phyloP scores from a whole-genome alignment of 2,888 invertebrate genomes.

The Scaptomyza caliginosa region DNA sequence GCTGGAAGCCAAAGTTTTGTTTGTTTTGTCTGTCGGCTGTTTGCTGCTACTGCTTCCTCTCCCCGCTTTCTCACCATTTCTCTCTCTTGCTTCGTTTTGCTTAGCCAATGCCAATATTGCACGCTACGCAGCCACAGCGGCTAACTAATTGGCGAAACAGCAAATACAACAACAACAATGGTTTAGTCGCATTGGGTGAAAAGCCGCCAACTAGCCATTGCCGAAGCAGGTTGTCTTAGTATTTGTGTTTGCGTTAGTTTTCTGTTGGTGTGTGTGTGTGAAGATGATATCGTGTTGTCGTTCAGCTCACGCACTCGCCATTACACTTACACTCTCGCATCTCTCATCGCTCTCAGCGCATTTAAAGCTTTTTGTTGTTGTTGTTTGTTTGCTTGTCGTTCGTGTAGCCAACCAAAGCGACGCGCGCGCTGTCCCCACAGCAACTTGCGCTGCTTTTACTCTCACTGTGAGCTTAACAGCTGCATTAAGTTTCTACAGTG shows the following conservation, averaged over 20 bases:
- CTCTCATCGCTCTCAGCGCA: constrained; percentile 33
- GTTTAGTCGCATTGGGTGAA: constrained; percentile 55
- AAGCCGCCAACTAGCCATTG: constrained; percentile 53
- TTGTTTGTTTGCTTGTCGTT: background rate
- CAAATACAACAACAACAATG: constrained; percentile 45
- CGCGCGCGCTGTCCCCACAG: constrained; percentile 41
- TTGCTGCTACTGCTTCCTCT: constrained; percentile 2
- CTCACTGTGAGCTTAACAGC: constrained; percentile 8
- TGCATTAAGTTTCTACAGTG: no score
- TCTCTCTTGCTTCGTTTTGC: background rate
- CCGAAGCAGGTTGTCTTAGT: constrained; percentile 53
- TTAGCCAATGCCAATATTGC: constrained; percentile 55
- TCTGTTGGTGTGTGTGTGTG: constrained; percentile 20
- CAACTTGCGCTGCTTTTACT: constrained; percentile 19
- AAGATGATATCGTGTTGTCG: constrained; percentile 69
- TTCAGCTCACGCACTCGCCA: constrained; percentile 71
- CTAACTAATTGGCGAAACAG: constrained; percentile 72
- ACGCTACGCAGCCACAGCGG: constrained; percentile 66
- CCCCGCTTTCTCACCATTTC: background rate
- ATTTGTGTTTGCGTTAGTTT: constrained; percentile 11
- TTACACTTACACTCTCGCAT: constrained; percentile 49
- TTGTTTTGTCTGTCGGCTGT: constrained; percentile 16
- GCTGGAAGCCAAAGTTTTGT: constrained; percentile 47
- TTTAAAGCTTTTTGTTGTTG: constrained; percentile 22
- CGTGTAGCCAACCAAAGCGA: constrained; percentile 55